phyloP scores from a whole-genome alignment of 2,888 invertebrate species.

The Pristionchus arcanus region DNA sequence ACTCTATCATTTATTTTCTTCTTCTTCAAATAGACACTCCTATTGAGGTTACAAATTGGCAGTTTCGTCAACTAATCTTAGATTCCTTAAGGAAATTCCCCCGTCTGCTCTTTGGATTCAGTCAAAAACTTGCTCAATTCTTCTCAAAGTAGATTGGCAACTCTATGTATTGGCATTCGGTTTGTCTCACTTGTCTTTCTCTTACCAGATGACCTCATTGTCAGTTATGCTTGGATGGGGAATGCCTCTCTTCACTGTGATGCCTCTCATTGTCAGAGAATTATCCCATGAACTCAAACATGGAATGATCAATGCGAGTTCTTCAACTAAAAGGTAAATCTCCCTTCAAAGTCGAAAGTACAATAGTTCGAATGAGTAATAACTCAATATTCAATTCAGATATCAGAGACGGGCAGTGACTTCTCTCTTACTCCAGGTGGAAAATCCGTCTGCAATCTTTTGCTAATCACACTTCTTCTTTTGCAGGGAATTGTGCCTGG shows the following conservation, averaged over 20 bases:
- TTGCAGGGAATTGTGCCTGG: neutral
- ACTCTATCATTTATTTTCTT: slow-evolving; percentile 25
- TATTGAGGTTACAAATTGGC: neutral
- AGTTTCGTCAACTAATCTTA: neutral
- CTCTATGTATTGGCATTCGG: slow-evolving; percentile 26
- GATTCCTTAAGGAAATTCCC: neutral
- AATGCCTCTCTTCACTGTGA: slow-evolving; percentile 13
- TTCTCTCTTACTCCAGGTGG: slow-evolving; percentile 2
- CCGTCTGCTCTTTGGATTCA: neutral
- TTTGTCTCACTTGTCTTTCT: neutral
- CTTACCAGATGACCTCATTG: neutral
- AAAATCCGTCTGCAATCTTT: neutral
- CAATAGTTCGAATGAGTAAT: neutral
- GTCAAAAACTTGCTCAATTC: neutral
- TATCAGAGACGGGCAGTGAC: slow-evolving; percentile 12
- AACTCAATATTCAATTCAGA: neutral
- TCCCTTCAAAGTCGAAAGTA: neutral
- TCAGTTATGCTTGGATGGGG: slow-evolving; percentile 33
- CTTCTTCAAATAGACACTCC: slow-evolving; percentile 22
- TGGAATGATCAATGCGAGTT: slow-evolving; percentile 25
- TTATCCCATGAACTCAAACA: slow-evolving; percentile 25
- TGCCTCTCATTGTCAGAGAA: neutral
- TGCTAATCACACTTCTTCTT: neutral
- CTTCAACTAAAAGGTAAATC: neutral
- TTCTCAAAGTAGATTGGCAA: slow-evolving; percentile 20